These are phyloP conservation scores for Cephonodes hylas DNA, from an alignment of 2,888 invertebrate genomes.

Conservation along the genomic window DNA sequence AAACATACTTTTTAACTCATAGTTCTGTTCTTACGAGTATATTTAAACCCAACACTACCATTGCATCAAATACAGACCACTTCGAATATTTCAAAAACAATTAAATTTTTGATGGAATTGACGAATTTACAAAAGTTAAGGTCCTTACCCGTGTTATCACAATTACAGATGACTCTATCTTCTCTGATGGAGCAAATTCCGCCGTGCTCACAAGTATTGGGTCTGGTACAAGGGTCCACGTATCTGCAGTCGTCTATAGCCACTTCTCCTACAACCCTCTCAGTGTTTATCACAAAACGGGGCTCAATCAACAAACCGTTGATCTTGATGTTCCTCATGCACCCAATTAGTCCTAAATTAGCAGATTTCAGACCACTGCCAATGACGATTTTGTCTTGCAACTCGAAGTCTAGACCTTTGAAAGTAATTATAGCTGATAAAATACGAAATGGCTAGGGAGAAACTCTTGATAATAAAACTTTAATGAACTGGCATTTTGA, in stretches of 20 bases:
- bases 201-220: constrained; percentile 95
- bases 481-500: background rate
- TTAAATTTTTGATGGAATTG: no score
- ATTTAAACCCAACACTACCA: no score
- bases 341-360: constrained; percentile 92
- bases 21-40: no score
- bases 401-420: constrained; percentile 75
- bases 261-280: constrained; percentile 92
- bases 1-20: no score
- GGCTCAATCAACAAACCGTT: constrained; percentile 92
- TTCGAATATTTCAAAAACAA: no score
- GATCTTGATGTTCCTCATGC: constrained; percentile 93
- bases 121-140: no score
- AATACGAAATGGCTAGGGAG: background rate
- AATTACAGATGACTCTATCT: constrained; percentile 93
- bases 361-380: constrained; percentile 89
- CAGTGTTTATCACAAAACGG: constrained; percentile 88
- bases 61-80: no score
- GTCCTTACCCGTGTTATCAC: constrained; percentile 88
- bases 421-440: background rate
- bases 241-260: constrained; percentile 94
- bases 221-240: constrained; percentile 93
- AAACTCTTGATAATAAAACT: background rate
- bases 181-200: constrained; percentile 95
- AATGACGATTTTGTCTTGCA: constrained; percentile 87